A percentile compares a stretch with the other conserved stretches of the same genome.
Conservation (phyloP, 2,888 invertebrate genomes). For the Peribatodes rhomboidaria region DNA sequence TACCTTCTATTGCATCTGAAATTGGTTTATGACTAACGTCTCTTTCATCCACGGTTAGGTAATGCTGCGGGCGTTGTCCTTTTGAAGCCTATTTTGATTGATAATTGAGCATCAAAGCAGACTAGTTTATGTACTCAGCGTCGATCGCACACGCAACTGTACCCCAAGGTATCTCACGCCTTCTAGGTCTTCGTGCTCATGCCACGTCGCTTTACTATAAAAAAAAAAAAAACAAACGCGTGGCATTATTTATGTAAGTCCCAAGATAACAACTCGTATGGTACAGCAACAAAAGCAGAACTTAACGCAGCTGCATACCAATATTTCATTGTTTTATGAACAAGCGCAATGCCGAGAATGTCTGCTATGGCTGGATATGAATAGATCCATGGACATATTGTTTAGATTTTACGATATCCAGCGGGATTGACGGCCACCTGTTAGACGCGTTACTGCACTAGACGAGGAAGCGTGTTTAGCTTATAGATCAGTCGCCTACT, state of each 20-base stretch:
- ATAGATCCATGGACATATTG: constrained; percentile 52
- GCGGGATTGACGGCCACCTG: constrained; percentile 43
- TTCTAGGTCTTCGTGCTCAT: too few species aligned
- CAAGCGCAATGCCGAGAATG: constrained; percentile 41
- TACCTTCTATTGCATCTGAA: too few species aligned
- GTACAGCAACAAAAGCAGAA: neutral
- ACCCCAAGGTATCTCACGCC: too few species aligned
- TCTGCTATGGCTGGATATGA: constrained; percentile 47
- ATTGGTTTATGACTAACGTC: too few species aligned
- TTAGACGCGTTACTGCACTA: constrained; percentile 25
- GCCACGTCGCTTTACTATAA: too few species aligned
- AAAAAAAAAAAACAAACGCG: too few species aligned
- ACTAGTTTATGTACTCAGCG: too few species aligned
- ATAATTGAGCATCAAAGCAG: too few species aligned
- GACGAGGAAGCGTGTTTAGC: constrained; percentile 42
- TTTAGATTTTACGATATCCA: constrained; percentile 46
- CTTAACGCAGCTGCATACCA: constrained; percentile 37
- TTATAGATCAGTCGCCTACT: constrained; percentile 27
- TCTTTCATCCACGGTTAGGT: too few species aligned
- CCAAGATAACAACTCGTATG: neutral
- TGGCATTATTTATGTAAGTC: neutral
- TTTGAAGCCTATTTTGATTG: too few species aligned
- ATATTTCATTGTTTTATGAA: constrained; percentile 45
- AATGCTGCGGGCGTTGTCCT: too few species aligned
- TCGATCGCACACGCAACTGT: too few species aligned